These are phyloP conservation scores for Drosophila cardini DNA, from an alignment of 1,140 invertebrate genomes.

Conservation along the genomic window DNA sequence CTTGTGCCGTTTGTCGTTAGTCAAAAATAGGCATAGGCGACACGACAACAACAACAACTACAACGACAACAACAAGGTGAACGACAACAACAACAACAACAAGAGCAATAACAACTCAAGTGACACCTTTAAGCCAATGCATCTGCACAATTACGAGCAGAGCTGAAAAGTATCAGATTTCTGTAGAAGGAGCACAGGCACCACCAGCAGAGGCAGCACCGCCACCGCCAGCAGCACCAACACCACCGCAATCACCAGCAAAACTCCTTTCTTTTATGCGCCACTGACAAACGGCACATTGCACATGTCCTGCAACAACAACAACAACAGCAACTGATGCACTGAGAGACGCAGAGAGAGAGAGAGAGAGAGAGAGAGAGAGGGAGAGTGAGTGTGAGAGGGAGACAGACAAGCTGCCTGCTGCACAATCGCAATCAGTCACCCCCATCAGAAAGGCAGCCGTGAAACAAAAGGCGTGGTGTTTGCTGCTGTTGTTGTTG, in stretches of 20 bases:
- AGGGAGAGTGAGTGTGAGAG: background rate
- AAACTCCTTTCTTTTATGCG: conserved; percentile 82
- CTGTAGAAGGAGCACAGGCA: conserved; percentile 56
- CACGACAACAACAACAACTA: conserved; percentile 49
- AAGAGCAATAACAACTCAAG: conserved; percentile 60
- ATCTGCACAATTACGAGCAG: conserved; percentile 79
- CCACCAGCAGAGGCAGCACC: conserved; percentile 20
- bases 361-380: background rate
- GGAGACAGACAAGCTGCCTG: conserved; percentile 39
- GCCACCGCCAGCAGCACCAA: conserved; percentile 47
- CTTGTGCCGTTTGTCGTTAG: conserved; percentile 71
- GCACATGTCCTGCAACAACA: conserved; percentile 70
- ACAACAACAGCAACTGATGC: conserved; percentile 31
- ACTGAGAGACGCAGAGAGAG: conserved; percentile 15
- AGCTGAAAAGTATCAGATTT: conserved; percentile 73
- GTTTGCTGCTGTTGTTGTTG: conserved; percentile 22
- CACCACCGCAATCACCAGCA: conserved; percentile 49
- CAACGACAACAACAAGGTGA: conserved; percentile 28
- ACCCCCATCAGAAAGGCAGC: conserved; percentile 82
- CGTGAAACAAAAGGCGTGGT: conserved; percentile 73
- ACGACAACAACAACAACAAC: conserved; percentile 25
- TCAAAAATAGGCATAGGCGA: conserved; percentile 62
- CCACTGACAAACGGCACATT: conserved; percentile 81
- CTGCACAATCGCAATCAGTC: conserved; percentile 78
- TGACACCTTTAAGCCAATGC: conserved; percentile 77